A percentile compares a stretch with the other conserved stretches of the same genome.
phyloP scores from a whole-genome alignment of 2,888 invertebrate species.

The Orthosia incerta region DNA sequence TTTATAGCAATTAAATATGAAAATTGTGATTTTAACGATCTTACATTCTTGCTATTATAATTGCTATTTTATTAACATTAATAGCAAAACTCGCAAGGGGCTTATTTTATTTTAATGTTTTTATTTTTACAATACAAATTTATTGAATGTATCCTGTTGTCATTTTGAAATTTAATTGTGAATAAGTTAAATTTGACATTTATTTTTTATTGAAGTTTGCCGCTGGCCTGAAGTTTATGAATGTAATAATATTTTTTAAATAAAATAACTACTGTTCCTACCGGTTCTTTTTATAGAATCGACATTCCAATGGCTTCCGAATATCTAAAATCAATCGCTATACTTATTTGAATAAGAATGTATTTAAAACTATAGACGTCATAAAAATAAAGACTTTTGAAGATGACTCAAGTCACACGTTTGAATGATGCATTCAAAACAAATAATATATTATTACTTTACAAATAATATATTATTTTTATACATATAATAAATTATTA shows the following conservation, averaged over 20 bases:
- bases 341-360: conserved; percentile 45
- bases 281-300: conserved; percentile 41
- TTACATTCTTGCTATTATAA: conserved; percentile 21
- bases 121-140: conserved; percentile 5
- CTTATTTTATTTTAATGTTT: conserved; percentile 4
- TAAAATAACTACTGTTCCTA: conserved; percentile 19
- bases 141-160: conserved; percentile 8
- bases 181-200: conserved; percentile 26
- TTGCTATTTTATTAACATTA: conserved; percentile 34
- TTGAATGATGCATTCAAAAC: background rate
- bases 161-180: conserved; percentile 13
- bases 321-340: conserved; percentile 23
- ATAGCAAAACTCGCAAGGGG: conserved; percentile 5
- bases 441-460: background rate
- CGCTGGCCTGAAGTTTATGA: conserved; percentile 35
- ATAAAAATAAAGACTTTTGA: background rate
- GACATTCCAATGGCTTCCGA: conserved; percentile 44
- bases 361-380: conserved; percentile 8
- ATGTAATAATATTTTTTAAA: conserved; percentile 11
- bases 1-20: conserved; percentile 50
- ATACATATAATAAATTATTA: no score
- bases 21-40: conserved; percentile 25
- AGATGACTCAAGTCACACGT: conserved; percentile 35
- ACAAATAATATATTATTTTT: no score
- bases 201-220: conserved; percentile 43